Conservation (phyloP, 1,140 invertebrate genomes). For the Nilaparvata lugens region DNA sequence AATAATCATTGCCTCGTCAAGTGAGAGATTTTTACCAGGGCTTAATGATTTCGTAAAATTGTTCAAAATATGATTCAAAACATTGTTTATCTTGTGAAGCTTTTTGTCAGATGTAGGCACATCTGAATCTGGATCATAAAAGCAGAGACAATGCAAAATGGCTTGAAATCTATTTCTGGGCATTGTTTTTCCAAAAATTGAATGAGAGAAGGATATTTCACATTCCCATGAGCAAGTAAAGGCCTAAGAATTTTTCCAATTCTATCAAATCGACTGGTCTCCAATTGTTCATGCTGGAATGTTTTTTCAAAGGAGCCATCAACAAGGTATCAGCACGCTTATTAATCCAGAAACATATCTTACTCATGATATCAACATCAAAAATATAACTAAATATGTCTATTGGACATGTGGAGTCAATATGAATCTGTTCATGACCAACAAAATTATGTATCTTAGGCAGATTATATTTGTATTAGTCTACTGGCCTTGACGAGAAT, state of each 20-base stretch:
- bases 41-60: constrained; percentile 11
- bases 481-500: background rate
- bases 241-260: constrained; percentile 9
- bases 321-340: background rate
- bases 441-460: constrained; percentile 4
- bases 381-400: background rate
- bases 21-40: constrained; percentile 9
- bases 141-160: background rate
- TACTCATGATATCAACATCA: background rate
- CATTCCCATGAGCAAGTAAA: constrained; percentile 4
- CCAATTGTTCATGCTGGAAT: background rate
- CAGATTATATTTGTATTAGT: constrained; percentile 2
- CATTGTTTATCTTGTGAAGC: constrained; percentile 1
- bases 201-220: background rate
- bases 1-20: constrained; percentile 7
- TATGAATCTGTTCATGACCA: constrained; percentile 3
- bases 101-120: background rate
- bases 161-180: background rate
- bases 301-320: background rate
- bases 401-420: background rate
- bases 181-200: constrained; percentile 6
- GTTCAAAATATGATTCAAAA: constrained; percentile 1
- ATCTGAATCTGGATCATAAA: constrained; percentile 1
- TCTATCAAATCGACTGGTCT: background rate
- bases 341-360: constrained; percentile 1